Base-by-base conservation (phyloP, 2,797 vertebrate genomes). In the Semotilus atromaculatus region DNA sequence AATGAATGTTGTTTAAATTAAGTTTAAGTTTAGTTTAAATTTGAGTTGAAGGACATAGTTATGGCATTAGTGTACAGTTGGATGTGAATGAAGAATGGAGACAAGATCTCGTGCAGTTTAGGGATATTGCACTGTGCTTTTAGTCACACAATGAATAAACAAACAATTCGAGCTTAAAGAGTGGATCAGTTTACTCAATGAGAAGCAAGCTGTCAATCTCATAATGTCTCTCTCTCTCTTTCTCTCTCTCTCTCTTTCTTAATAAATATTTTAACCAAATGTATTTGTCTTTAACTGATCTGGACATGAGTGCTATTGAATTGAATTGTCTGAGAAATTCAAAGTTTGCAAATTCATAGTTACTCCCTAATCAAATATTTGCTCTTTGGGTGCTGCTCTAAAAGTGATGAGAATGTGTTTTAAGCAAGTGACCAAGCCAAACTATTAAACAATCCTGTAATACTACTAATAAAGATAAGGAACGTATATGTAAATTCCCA, bases 361-460 rank as follows among this genome's bases (percentile, higher is more conserved):
- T 88, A 91, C 92, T 90, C 93, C 93, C 85, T 93, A 72, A 78
- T 90, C 90, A 93, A 93, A 95, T 94, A 93, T 95, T 95, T 92
- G 89, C 81, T 81, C 85, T 91, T 85, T 88, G 91, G 93, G 93
- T 64, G 90, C 80, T 78, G 84, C 82, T 81, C 4, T 38, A 36
- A 79, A 87, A 45, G 7, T 71, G 88, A 91, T 90, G 92, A 89
- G 77, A 31, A 45, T 71, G 21, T 78, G 82, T 76, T 80, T 83
- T 11, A 34, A 38, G 43, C 78, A 76, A 86, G 67, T 13, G 36
- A 80, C 80, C 40, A 77, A 21, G 4, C 36, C 80, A 38, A 60
- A 43, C 19, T n/a, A 78, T 60, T 68, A 55, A 6, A 8, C 45
- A 71, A 72, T 45, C 13, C 13, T 40, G 31, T n/a, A 38, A 64